Evolutionary conservation across 37 sponge, comb jelly and placozoan genomes (phyloP).

Genomic region (Hexactinellida sp.): DNA sequence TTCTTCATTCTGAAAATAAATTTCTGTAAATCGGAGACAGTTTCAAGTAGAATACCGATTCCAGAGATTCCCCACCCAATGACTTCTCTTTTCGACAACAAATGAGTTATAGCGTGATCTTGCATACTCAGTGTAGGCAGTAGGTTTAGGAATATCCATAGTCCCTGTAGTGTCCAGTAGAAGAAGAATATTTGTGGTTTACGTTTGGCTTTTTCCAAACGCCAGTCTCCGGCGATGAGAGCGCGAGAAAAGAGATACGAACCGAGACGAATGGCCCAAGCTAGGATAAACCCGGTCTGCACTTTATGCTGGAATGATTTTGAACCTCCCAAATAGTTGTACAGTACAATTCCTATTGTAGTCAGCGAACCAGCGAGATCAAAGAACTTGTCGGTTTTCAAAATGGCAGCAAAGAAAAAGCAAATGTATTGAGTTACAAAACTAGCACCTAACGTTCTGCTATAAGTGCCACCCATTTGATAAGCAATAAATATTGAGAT

Average conservation of each 20-base stretch:
- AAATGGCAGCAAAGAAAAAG: conserved; percentile 44
- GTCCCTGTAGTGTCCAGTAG: conserved; percentile 77
- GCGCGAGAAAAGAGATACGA: conserved; percentile 63
- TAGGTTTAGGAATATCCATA: conserved; percentile 69
- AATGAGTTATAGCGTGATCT: background rate
- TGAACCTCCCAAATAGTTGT: conserved; percentile 29
- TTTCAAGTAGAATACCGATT: conserved; percentile 59
- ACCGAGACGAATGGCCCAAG: conserved; percentile 73
- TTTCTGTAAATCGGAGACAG: conserved; percentile 81
- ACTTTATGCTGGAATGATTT: conserved; percentile 49
- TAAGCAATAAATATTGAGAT: background rate
- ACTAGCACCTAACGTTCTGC: conserved; percentile 31
- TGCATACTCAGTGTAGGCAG: conserved; percentile 50
- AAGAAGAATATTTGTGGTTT: conserved; percentile 57
- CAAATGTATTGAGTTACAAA: conserved; percentile 44
- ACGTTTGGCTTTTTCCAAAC: conserved; percentile 59
- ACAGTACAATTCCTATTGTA: conserved; percentile 40
- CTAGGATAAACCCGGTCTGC: conserved; percentile 48
- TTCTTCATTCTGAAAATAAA: conserved; percentile 54
- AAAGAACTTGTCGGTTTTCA: conserved; percentile 79
- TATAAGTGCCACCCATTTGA: background rate
- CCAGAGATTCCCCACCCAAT: conserved; percentile 75
- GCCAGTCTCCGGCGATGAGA: conserved; percentile 53
- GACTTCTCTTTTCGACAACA: conserved; percentile 57
- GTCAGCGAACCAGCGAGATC: conserved; percentile 67